These are phyloP conservation scores for Trichopria drosophilae DNA, from an alignment of 2,888 invertebrate species.

Conservation along the genomic window DNA sequence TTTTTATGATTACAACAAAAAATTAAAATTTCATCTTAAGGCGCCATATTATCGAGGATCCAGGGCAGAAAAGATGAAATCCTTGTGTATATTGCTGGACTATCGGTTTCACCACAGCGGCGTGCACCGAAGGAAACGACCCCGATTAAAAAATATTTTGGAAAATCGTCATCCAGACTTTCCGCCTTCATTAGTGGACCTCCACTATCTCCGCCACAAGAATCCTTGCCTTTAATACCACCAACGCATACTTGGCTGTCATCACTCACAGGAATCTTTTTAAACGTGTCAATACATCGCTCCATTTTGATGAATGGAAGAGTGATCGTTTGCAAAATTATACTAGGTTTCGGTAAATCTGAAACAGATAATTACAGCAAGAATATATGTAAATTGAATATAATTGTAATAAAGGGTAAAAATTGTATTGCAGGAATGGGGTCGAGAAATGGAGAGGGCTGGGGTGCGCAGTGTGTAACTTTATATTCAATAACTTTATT, in stretches of 20 bases:
- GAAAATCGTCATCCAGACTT: conserved; percentile 59
- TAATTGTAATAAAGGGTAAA: too few relatives aligned
- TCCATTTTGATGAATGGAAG: conserved; percentile 58
- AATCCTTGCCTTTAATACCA: conserved; percentile 63
- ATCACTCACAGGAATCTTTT: conserved; percentile 40
- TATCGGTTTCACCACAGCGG: conserved; percentile 62
- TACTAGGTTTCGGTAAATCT: conserved; percentile 44
- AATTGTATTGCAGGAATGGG: too few relatives aligned
- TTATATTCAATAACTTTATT: too few relatives aligned
- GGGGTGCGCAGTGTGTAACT: too few relatives aligned
- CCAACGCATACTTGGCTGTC: conserved; percentile 63
- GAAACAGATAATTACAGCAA: conserved; percentile 4
- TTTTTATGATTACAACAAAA: too few relatives aligned
- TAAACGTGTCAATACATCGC: conserved; percentile 40
- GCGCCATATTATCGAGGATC: conserved; percentile 63
- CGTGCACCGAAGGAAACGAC: conserved; percentile 67
- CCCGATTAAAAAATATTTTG: conserved; percentile 64
- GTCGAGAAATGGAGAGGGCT: too few relatives aligned
- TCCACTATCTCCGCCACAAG: conserved; percentile 68
- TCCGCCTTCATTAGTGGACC: conserved; percentile 62
- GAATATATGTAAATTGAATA: too few relatives aligned
- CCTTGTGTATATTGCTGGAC: conserved; percentile 73
- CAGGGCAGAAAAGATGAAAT: conserved; percentile 68
- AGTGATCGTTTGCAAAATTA: conserved; percentile 57
- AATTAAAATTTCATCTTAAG: too few relatives aligned